Percentiles rank a stretch among this genome's conserved stretches.
phyloP scores from a whole-genome alignment of 1,140 invertebrate genomes.

The Philaenus spumarius region DNA sequence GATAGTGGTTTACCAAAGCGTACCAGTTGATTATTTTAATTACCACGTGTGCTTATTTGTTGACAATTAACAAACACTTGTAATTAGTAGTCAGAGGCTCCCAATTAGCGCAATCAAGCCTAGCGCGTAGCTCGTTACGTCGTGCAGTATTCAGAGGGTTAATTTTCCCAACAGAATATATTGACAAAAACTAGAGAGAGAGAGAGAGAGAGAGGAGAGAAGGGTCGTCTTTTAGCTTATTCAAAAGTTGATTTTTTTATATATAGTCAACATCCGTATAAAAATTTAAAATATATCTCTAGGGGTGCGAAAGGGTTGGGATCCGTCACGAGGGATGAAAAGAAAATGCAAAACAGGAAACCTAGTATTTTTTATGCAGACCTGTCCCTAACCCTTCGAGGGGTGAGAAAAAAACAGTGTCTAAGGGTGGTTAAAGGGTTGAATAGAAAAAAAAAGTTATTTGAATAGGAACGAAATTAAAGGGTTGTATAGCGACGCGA shows the following conservation, averaged over 20 bases:
- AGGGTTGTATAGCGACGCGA: slow-evolving; percentile 25
- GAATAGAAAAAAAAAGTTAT: slow-evolving; percentile 24
- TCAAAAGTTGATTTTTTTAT: slow-evolving; percentile 20
- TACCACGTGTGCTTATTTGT: no score
- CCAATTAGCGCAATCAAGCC: no score
- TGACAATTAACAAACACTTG: no score
- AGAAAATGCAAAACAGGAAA: slow-evolving; percentile 29
- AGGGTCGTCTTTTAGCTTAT: neutral
- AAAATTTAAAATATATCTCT: slow-evolving; percentile 29
- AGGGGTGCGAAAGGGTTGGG: slow-evolving; percentile 20
- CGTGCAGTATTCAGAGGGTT: no score
- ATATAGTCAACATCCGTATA: slow-evolving; percentile 22
- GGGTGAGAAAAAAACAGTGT: slow-evolving; percentile 20
- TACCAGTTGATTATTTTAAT: no score
- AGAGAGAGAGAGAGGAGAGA: no score
- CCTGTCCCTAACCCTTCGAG: slow-evolving; percentile 7
- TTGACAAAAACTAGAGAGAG: no score
- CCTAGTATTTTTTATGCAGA: slow-evolving; percentile 27
- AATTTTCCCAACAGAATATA: no score
- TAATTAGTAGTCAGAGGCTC: no score
- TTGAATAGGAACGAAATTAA: slow-evolving; percentile 29
- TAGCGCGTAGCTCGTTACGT: no score
- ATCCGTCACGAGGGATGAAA: slow-evolving; percentile 6
- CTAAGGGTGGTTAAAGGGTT: slow-evolving; percentile 19
- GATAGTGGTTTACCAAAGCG: no score